These are phyloP conservation scores for Actinostola sp. DNA, from an alignment of 92 coral and sea anemone genomes.

Conservation along the genomic window DNA sequence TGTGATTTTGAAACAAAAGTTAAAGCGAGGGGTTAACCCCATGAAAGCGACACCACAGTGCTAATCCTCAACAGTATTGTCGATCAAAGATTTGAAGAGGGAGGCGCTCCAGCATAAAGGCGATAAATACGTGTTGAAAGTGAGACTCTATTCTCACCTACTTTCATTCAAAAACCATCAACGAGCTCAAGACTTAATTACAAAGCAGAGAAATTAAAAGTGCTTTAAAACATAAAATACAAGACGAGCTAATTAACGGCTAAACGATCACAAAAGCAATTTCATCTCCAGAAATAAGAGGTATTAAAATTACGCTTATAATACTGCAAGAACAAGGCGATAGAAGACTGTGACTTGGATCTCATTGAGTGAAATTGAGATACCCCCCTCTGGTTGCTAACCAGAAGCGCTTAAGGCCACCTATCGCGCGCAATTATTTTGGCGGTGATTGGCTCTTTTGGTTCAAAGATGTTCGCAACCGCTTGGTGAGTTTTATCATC, in stretches of 20 bases:
- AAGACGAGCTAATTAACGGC: slow-evolving; percentile 19
- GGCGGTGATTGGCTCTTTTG: slow-evolving; percentile 45
- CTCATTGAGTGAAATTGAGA: slow-evolving; percentile 31
- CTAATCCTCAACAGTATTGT: background rate
- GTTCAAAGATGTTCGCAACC: slow-evolving; percentile 23
- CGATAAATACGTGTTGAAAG: slow-evolving; percentile 34
- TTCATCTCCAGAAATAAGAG: slow-evolving; percentile 13
- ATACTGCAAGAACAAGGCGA: slow-evolving; percentile 19
- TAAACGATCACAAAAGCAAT: slow-evolving; percentile 37
- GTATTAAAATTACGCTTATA: slow-evolving; percentile 7
- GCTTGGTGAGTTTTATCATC: slow-evolving; percentile 28
- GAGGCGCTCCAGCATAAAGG: slow-evolving; percentile 21
- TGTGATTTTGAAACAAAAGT: background rate
- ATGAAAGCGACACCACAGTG: background rate
- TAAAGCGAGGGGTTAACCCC: background rate
- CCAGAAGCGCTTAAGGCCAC: slow-evolving; percentile 38
- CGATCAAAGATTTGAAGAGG: slow-evolving; percentile 19
- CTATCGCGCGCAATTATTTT: slow-evolving; percentile 30
- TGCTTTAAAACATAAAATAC: slow-evolving; percentile 6
- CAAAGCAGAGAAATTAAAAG: slow-evolving; percentile 1
- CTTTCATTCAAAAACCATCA: background rate
- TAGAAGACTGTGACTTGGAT: slow-evolving; percentile 2
- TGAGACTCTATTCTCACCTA: slow-evolving; percentile 7
- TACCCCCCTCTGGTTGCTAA: slow-evolving; percentile 33
- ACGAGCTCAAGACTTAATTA: slow-evolving; percentile 17